A percentile compares a stretch with the other conserved stretches of the same genome.
phyloP scores from a whole-genome alignment of 2,797 vertebrate species.

The Gobio occitaniae region DNA sequence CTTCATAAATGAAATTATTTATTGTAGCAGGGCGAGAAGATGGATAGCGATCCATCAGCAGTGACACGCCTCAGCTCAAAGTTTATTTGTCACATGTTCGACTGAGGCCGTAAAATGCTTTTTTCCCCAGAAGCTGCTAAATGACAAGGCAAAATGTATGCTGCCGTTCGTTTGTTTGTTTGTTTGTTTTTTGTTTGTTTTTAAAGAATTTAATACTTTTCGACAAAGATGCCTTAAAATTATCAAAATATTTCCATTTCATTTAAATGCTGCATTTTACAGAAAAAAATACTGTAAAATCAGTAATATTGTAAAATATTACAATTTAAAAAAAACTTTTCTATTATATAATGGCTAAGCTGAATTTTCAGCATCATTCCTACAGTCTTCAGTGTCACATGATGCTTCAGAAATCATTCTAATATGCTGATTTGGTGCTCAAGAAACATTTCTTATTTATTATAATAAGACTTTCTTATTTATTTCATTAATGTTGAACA shows the following conservation, averaged over 20 bases:
- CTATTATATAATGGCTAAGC: not conserved
- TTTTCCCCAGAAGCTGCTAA: not conserved
- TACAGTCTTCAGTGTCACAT: not conserved
- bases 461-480: not conserved
- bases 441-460: not conserved
- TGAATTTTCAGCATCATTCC: not conserved
- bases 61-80: constrained; percentile 28
- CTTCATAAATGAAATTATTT: constrained; percentile 2
- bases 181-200: not conserved
- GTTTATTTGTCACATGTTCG: constrained; percentile 17
- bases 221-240: not conserved
- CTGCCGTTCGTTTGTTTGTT: not conserved
- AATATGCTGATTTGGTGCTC: not conserved
- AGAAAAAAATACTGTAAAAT: not conserved
- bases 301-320: not conserved
- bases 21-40: not conserved
- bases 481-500: not conserved
- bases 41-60: not conserved
- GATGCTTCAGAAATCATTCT: not conserved
- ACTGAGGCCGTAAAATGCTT: not conserved
- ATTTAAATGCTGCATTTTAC: not conserved
- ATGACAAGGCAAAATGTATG: not conserved
- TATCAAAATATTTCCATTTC: not conserved
- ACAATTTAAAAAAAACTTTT: not conserved
- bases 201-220: not conserved